Conservation (phyloP, 2,113 vertebrate species). For the Clarias magur region DNA sequence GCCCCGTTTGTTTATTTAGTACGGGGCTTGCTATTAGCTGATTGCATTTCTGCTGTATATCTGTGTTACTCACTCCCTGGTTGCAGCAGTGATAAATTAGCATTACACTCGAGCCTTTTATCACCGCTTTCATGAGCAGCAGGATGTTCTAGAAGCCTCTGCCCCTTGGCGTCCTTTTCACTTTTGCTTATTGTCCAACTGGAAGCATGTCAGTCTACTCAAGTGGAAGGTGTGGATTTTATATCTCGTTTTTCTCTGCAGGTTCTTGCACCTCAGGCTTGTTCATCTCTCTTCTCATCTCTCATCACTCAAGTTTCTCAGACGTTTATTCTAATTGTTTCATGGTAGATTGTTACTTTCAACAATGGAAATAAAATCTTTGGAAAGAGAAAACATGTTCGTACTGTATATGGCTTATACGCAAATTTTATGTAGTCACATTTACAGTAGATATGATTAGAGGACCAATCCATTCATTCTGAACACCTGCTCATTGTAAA, state of each 20-base stretch:
- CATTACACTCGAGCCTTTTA: background rate
- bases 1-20: background rate
- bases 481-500: background rate
- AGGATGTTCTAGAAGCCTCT: background rate
- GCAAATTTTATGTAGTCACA: too few relatives aligned
- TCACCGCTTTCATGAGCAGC: background rate
- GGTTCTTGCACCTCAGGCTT: background rate
- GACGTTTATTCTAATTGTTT: background rate
- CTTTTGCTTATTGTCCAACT: background rate
- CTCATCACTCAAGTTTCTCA: background rate
- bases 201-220: conserved; percentile 8
- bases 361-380: background rate
- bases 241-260: too few relatives aligned
- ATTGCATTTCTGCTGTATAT: background rate
- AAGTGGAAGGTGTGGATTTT: conserved; percentile 10
- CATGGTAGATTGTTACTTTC: background rate
- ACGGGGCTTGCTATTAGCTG: background rate
- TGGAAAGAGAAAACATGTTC: background rate
- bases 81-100: conserved; percentile 2
- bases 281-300: background rate
- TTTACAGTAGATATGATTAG: background rate
- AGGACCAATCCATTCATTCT: background rate
- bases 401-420: too few relatives aligned
- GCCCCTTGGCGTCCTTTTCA: background rate
- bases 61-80: background rate